A percentile compares a stretch with the other conserved stretches of the same genome.
Evolutionary conservation across 1,140 invertebrate species (phyloP).

Genomic region (Heterodera carotae): DNA sequence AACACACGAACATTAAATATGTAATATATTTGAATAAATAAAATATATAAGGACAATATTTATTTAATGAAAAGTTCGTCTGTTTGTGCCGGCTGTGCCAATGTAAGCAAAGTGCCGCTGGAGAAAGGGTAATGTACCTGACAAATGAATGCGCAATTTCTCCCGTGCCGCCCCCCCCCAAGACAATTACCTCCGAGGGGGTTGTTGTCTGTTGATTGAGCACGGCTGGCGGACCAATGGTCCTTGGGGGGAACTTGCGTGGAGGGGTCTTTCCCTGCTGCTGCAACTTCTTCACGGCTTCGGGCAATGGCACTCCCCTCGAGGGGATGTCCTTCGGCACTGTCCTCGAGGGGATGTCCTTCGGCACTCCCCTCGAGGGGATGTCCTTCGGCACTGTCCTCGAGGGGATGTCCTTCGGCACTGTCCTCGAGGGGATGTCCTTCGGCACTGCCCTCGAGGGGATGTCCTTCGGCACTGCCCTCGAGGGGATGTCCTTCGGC

Average conservation of each 20-base stretch:
- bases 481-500: neutral
- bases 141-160: neutral
- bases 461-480: no score
- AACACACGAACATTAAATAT: neutral
- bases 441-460: no score
- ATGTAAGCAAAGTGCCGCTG: neutral
- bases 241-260: neutral
- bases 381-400: no score
- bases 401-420: no score
- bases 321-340: no score
- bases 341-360: no score
- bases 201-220: neutral
- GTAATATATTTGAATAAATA: neutral
- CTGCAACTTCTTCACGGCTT: no score
- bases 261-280: neutral
- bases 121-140: neutral
- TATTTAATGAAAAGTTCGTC: neutral
- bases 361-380: no score
- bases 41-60: neutral
- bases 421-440: no score
- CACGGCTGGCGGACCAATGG: neutral
- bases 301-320: no score
- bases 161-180: no score
- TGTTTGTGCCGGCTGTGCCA: neutral
- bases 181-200: neutral